phyloP scores from a whole-genome alignment of 2,797 vertebrate species.

The Bradypodion pumilum region DNA sequence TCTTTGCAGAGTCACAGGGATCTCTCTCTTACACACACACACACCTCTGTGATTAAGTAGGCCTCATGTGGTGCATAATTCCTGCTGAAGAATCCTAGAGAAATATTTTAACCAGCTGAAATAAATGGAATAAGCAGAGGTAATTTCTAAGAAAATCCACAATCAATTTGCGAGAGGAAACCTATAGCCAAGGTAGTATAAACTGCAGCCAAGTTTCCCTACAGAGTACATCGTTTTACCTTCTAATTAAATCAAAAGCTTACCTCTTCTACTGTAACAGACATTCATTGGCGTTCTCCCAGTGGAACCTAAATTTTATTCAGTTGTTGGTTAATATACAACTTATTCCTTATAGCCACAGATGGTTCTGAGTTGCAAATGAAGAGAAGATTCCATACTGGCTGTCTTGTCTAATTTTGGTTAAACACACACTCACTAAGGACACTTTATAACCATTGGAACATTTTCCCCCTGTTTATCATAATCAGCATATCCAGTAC shows the following conservation, averaged over 20 bases:
- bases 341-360: slow-evolving; percentile 16
- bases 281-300: slow-evolving; percentile 15
- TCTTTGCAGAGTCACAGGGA: background rate
- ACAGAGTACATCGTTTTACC: slow-evolving; percentile 17
- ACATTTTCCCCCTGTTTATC: background rate
- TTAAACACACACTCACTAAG: background rate
- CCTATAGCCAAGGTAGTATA: slow-evolving; percentile 28
- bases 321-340: slow-evolving; percentile 25
- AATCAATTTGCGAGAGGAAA: slow-evolving; percentile 21
- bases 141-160: slow-evolving; percentile 36
- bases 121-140: slow-evolving; percentile 13
- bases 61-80: slow-evolving; percentile 11
- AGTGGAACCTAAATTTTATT: slow-evolving; percentile 32
- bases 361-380: slow-evolving; percentile 12
- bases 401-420: background rate
- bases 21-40: background rate
- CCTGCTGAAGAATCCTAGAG: slow-evolving; percentile 5
- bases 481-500: background rate
- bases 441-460: background rate
- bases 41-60: background rate
- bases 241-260: slow-evolving; percentile 40
- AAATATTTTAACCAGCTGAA: slow-evolving; percentile 14
- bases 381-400: slow-evolving; percentile 9
- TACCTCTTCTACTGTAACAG: slow-evolving; percentile 29
- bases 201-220: slow-evolving; percentile 18